Conservation (phyloP, 2,797 vertebrate species). For the Agapornis canus region DNA sequence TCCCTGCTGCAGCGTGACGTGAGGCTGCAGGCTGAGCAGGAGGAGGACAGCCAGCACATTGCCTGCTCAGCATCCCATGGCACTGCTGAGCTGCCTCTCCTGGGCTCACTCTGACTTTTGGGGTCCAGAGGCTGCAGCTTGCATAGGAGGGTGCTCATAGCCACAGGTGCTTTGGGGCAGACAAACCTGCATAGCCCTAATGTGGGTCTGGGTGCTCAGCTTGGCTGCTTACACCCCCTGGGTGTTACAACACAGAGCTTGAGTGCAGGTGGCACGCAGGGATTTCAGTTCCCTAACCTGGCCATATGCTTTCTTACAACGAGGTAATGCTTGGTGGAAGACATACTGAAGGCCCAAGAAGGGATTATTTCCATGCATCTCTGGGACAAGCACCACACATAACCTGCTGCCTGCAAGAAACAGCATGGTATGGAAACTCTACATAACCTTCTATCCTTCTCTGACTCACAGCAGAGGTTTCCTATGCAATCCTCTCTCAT, state of each 20-base stretch:
- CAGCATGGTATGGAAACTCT: rapidly evolving
- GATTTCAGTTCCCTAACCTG: neutral
- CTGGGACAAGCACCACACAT: rapidly evolving
- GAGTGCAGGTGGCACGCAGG: neutral
- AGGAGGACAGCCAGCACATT: rapidly evolving
- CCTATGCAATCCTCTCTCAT: neutral
- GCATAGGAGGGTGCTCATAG: neutral
- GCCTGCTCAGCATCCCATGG: rapidly evolving
- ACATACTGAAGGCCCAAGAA: neutral
- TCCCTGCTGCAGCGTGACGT: neutral
- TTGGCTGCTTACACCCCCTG: neutral
- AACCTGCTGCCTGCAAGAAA: neutral
- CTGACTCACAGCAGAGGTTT: neutral
- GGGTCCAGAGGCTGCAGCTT: neutral
- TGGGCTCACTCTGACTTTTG: neutral
- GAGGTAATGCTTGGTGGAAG: neutral
- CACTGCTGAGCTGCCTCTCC: neutral
- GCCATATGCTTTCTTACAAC: rapidly evolving
- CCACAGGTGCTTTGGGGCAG: neutral
- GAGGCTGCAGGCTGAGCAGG: neutral
- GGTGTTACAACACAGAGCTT: rapidly evolving
- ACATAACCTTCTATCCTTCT: neutral
- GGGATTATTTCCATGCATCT: neutral
- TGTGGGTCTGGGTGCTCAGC: neutral
- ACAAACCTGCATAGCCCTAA: neutral